phyloP scores from a whole-genome alignment of 2,888 invertebrate species.

The Sturmia bella region DNA sequence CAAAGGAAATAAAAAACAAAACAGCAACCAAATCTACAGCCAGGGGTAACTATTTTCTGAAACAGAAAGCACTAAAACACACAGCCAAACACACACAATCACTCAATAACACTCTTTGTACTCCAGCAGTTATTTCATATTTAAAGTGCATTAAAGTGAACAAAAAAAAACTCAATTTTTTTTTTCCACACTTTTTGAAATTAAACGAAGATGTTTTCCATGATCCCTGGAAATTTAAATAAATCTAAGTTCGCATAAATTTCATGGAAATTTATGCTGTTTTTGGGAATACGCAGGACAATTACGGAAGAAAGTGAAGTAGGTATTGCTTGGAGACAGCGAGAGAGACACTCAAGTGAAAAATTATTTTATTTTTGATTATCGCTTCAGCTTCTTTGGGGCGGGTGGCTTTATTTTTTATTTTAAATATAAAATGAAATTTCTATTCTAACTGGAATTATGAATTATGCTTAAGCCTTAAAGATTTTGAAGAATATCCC shows the following conservation, averaged over 20 bases:
- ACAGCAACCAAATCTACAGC: constrained; percentile 44
- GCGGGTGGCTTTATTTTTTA: background rate
- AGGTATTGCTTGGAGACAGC: constrained; percentile 3
- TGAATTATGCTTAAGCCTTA: too few relatives aligned
- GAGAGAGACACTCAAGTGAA: background rate
- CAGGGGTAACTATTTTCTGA: constrained; percentile 45
- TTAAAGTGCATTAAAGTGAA: constrained; percentile 55
- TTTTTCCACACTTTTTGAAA: constrained; percentile 31
- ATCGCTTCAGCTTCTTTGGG: background rate
- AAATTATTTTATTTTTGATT: constrained; percentile 11
- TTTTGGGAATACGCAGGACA: constrained; percentile 45
- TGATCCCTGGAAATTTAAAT: constrained; percentile 56
- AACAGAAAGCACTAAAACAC: constrained; percentile 24
- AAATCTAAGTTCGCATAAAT: constrained; percentile 48
- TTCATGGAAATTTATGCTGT: constrained; percentile 40
- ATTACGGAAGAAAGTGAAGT: constrained; percentile 37
- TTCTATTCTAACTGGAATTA: too few relatives aligned
- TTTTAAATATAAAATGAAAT: too few relatives aligned
- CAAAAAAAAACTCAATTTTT: constrained; percentile 16
- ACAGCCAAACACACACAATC: constrained; percentile 4
- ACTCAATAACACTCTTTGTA: constrained; percentile 23
- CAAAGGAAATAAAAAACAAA: constrained; percentile 40
- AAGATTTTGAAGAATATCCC: too few relatives aligned
- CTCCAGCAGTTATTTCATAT: constrained; percentile 50
- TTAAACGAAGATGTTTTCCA: constrained; percentile 48